Percentiles rank a stretch among this genome's conserved stretches.
Evolutionary conservation across 2,113 vertebrate species (phyloP).

Genomic region (Thamnaconus septentrionalis): DNA sequence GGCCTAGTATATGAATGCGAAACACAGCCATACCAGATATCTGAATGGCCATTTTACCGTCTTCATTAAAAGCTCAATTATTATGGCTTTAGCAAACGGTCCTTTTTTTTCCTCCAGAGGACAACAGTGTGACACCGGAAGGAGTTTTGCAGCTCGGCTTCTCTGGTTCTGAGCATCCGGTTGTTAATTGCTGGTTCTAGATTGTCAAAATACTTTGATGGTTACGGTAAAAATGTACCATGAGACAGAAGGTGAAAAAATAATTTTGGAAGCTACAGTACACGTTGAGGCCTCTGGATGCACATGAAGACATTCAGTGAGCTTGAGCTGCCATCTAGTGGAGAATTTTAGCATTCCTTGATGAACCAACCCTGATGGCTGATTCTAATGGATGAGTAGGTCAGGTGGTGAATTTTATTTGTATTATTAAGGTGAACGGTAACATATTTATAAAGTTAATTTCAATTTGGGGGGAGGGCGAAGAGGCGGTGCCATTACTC

Average conservation of each 20-base stretch:
- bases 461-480: too few species aligned
- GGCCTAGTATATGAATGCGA: too few species aligned
- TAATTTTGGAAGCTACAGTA: neutral
- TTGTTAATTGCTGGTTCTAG: neutral
- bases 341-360: neutral
- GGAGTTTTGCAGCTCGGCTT: conserved; percentile 5
- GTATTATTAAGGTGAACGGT: too few species aligned
- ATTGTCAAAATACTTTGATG: neutral
- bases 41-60: too few species aligned
- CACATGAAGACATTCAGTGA: neutral
- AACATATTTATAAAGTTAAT: too few species aligned
- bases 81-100: conserved; percentile 14
- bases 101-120: neutral
- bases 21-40: too few species aligned
- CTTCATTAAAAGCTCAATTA: neutral
- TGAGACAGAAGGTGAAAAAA: neutral
- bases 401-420: too few species aligned
- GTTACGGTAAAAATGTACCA: neutral
- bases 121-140: neutral
- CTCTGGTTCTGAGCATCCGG: conserved; percentile 5
- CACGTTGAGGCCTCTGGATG: neutral
- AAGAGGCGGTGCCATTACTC: too few species aligned
- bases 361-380: neutral
- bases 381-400: neutral
- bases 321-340: conserved; percentile 46